Base-by-base conservation (phyloP, 2,888 invertebrate species). In the Metalampra italica region DNA sequence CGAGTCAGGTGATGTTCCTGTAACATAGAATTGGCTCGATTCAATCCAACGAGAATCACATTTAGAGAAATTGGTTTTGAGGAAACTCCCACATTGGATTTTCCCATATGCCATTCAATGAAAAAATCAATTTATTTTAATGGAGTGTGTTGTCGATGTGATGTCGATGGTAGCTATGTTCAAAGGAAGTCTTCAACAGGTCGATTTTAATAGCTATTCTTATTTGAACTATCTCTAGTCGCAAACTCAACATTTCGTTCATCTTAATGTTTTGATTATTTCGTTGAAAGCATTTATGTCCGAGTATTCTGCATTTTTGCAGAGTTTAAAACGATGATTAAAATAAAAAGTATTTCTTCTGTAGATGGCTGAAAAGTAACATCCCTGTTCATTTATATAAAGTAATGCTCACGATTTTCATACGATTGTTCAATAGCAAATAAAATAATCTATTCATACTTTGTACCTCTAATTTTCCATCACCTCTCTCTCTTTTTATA, bases 51-150 rank as follows among this genome's bases (percentile, higher is more conserved):
- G 38, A 9, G 12, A 39, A 13, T 39, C 38, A 39, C 38, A 44
- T 43, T 43, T 32, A 15, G 14, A 43, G 15, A 13, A 43, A 43
- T 43, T 43, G 43, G 43, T 32, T 43, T 34, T 14, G 13, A 29
- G 43, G 9, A 9, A 43, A 34, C 30, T 34, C 32, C 43, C 34
- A n/a, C 36, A n/a, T 14, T 13, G 14, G 8, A 14, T 14, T 39
- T 14, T 39, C 12, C 38, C 14, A 8, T 13, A 39, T 12, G 12
- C 38, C 38, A 14, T 14, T 34, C 14, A 29, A 14, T 32, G 32
- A 14, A 9, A 14, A 43, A 34, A 43, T 13, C 32, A 13, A 34
- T 43, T 43, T 34, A 30, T 13, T 13, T 14, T 43, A 43, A 14
- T 30, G 3, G 12, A 43, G 29, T 43, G 29, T 12, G 30, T 43